Evolutionary conservation across 2,888 invertebrate species (phyloP).

Genomic region (Melanostoma scalare): DNA sequence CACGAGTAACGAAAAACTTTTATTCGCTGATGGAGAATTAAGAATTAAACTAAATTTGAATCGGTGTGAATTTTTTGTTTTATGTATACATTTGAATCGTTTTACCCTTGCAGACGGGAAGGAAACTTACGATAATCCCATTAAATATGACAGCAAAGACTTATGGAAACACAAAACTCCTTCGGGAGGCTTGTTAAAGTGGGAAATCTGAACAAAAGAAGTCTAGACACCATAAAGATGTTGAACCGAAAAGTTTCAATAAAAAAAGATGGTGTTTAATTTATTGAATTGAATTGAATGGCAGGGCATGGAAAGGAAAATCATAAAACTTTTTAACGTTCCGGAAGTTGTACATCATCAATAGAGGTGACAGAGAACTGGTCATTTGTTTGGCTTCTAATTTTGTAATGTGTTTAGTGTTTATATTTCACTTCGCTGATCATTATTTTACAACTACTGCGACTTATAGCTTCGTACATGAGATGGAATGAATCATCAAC

Average conservation of each 20-base stretch:
- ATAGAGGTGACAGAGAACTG: too few relatives aligned
- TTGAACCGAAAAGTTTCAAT: neutral
- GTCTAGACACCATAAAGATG: slow-evolving; percentile 4
- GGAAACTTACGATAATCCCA: neutral
- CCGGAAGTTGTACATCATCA: too few relatives aligned
- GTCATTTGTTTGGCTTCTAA: too few relatives aligned
- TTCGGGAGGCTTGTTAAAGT: neutral
- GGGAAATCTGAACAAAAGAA: neutral
- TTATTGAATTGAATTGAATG: neutral
- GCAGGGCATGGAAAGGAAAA: too few relatives aligned
- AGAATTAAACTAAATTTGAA: slow-evolving; percentile 8
- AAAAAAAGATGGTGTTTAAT: neutral
- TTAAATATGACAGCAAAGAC: neutral
- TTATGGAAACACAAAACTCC: neutral
- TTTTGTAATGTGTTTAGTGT: too few relatives aligned
- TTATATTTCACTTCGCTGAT: too few relatives aligned
- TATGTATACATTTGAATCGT: neutral
- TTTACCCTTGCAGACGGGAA: neutral
- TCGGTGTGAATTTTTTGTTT: neutral
- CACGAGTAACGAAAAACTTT: slow-evolving; percentile 48
- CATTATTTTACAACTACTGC: too few relatives aligned
- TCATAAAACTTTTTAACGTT: too few relatives aligned
- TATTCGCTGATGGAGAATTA: slow-evolving; percentile 9
- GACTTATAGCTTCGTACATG: too few relatives aligned
- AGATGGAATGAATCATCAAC: too few relatives aligned